Evolutionary conservation across 2,797 vertebrate species (phyloP).

Genomic region (Fistularia commersonii): DNA sequence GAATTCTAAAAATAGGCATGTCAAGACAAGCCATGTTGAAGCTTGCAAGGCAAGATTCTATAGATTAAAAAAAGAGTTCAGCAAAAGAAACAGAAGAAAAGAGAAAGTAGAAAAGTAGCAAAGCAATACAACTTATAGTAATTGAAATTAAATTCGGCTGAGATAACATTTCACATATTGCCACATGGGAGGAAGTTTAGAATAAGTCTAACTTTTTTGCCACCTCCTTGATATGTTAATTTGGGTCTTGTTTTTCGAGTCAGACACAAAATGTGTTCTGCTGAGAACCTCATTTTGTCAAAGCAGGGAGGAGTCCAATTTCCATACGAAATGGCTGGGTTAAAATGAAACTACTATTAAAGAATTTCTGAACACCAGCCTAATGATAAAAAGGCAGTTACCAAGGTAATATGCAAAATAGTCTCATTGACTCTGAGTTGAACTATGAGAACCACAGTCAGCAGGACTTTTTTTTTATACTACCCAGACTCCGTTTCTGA

Average conservation of each 20-base stretch:
- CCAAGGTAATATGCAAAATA: constrained; percentile 73
- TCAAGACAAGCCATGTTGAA: too few species aligned
- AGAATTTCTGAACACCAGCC: constrained; percentile 58
- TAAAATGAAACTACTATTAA: constrained; percentile 70
- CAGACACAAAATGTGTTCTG: constrained; percentile 63
- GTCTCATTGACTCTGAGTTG: constrained; percentile 57
- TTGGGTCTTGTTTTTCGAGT: constrained; percentile 54
- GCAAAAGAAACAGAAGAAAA: constrained; percentile 1
- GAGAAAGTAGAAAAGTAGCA: constrained; percentile 14
- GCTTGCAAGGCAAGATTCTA: neutral
- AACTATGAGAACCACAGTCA: constrained; percentile 59
- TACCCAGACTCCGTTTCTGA: too few species aligned
- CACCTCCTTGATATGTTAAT: constrained; percentile 72
- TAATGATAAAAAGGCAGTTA: constrained; percentile 72
- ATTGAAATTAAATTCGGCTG: constrained; percentile 17
- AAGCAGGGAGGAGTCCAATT: constrained; percentile 70
- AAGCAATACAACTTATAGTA: constrained; percentile 14
- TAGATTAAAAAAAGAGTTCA: neutral
- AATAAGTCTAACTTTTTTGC: constrained; percentile 34
- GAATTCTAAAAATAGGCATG: too few species aligned
- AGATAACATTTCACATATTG: constrained; percentile 10
- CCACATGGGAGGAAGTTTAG: constrained; percentile 55
- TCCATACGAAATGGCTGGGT: constrained; percentile 69
- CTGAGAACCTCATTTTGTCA: constrained; percentile 61
- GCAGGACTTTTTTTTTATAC: constrained; percentile 38